Evolutionary conservation across 2,888 invertebrate species (phyloP).

Genomic region (Apomyelois bistriatella): DNA sequence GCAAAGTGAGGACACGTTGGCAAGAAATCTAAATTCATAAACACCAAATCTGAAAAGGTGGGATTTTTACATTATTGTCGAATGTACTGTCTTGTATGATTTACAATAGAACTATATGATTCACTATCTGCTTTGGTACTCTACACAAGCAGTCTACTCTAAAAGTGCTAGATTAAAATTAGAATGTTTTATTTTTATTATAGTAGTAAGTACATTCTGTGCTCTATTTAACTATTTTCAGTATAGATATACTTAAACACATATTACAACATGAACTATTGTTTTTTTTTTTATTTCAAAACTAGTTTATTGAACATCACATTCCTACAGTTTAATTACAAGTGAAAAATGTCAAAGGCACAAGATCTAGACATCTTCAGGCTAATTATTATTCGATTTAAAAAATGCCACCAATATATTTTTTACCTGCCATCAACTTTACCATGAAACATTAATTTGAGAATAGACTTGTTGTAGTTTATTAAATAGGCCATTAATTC

Average conservation of each 20-base stretch:
- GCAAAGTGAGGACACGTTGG: conserved; percentile 35
- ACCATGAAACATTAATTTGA: no score
- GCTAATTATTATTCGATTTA: neutral
- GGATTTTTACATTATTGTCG: conserved; percentile 50
- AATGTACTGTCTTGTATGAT: conserved; percentile 25
- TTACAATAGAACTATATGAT: conserved; percentile 15
- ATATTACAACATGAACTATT: no score
- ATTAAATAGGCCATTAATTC: no score
- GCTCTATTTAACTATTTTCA: conserved; percentile 19
- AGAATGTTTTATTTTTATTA: conserved; percentile 14
- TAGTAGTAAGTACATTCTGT: conserved; percentile 35
- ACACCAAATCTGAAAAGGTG: conserved; percentile 43
- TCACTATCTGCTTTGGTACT: conserved; percentile 29
- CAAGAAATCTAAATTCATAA: conserved; percentile 43
- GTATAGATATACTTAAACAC: no score
- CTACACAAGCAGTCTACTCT: conserved; percentile 37
- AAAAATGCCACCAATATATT: neutral
- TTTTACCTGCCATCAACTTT: no score
- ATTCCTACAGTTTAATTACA: conserved; percentile 10
- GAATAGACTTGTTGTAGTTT: no score
- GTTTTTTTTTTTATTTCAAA: neutral
- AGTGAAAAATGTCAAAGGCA: conserved; percentile 31
- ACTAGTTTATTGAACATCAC: conserved; percentile 8
- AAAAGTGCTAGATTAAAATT: conserved; percentile 32
- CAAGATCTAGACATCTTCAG: conserved; percentile 23